Conservation (phyloP, 2,113 vertebrate species). For the Tenebrosternarchus preto region DNA sequence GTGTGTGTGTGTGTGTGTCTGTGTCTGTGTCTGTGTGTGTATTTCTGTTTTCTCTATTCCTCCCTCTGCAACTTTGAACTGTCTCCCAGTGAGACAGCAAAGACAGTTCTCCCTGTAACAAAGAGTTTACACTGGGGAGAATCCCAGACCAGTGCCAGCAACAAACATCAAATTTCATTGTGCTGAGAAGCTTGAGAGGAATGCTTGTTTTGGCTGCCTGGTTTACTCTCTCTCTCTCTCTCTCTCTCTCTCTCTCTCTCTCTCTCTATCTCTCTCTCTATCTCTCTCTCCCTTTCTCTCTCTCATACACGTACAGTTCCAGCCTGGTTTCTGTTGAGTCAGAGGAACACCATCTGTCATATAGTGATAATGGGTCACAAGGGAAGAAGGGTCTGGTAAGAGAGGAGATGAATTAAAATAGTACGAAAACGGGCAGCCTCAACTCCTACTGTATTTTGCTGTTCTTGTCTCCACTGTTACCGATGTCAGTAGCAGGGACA, state of each 20-base stretch:
- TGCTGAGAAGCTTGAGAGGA: conserved; percentile 53
- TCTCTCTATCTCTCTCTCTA: conserved; percentile 17
- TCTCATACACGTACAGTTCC: conserved; percentile 58
- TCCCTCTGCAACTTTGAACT: conserved; percentile 12
- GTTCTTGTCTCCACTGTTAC: conserved; percentile 30
- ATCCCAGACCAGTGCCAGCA: conserved; percentile 56
- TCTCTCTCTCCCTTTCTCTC: neutral
- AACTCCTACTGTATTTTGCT: conserved; percentile 40
- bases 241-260: neutral
- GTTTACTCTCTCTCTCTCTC: conserved; percentile 26
- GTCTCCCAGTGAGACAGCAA: conserved; percentile 12
- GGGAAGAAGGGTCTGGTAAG: conserved; percentile 67
- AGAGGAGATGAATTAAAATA: conserved; percentile 66
- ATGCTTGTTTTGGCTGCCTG: conserved; percentile 65
- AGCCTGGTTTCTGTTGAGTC: conserved; percentile 74
- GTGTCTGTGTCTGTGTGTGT: conserved; percentile 27
- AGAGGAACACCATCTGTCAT: conserved; percentile 76
- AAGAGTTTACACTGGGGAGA: conserved; percentile 36
- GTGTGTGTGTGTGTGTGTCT: neutral
- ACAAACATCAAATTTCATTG: conserved; percentile 63
- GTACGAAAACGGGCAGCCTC: conserved; percentile 62
- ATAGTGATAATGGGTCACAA: conserved; percentile 72
- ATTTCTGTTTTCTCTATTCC: neutral
- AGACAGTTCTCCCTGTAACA: conserved; percentile 32
- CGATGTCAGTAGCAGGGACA: conserved; percentile 15